Evolutionary conservation across 2,113 vertebrate species (phyloP).

Genomic region (Lophotis ruficrista): DNA sequence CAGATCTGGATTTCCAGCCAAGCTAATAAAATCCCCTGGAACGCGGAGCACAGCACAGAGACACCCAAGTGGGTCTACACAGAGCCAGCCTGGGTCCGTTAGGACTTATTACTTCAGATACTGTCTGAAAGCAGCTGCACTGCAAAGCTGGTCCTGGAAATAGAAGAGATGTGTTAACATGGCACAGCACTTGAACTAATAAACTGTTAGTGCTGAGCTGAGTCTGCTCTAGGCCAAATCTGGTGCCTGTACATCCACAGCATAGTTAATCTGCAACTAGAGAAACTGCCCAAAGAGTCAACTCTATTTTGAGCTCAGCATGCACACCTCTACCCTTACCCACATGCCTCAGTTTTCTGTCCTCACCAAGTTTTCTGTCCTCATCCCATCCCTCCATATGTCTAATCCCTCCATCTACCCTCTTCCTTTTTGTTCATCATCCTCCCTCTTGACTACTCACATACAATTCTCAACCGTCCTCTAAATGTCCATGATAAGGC

Average conservation of each 20-base stretch:
- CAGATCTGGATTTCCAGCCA: not conserved
- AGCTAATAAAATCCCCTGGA: slow-evolving; percentile 57
- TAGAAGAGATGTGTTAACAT: slow-evolving; percentile 52
- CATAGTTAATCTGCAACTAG: slow-evolving; percentile 3
- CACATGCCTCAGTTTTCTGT: not conserved
- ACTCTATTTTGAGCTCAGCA: not conserved
- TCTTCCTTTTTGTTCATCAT: not conserved
- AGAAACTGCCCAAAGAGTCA: not conserved
- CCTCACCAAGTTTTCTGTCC: not conserved
- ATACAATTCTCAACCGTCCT: not conserved
- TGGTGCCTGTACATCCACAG: not conserved
- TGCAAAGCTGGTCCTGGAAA: slow-evolving; percentile 51
- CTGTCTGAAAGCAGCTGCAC: slow-evolving; percentile 51
- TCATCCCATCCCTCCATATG: not conserved
- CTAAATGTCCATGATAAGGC: not conserved
- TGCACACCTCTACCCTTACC: not conserved
- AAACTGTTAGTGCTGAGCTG: slow-evolving; percentile 26
- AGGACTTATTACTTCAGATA: slow-evolving; percentile 53
- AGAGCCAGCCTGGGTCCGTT: slow-evolving; percentile 43
- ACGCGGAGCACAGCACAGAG: slow-evolving; percentile 2
- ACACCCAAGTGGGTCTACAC: slow-evolving; percentile 15
- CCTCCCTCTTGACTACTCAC: not conserved
- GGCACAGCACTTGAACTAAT: slow-evolving; percentile 52
- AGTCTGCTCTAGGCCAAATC: slow-evolving; percentile 34
- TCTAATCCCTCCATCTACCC: not conserved